A percentile compares a stretch with the other conserved stretches of the same genome.
Conservation (phyloP, 2,113 vertebrate genomes). For the Dunckerocampus dactyliophorus region DNA sequence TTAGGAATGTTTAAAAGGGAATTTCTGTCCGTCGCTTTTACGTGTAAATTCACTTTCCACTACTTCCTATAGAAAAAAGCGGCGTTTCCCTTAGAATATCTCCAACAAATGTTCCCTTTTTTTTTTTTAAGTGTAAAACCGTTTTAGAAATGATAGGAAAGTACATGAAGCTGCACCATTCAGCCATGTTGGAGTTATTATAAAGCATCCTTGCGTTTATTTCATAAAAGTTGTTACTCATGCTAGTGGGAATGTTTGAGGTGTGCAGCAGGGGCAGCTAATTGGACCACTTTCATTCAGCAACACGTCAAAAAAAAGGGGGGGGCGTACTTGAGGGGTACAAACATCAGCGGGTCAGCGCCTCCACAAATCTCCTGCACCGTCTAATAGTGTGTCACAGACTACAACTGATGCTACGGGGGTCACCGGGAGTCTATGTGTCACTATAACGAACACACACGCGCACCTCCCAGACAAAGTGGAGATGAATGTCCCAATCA, state of each 20-base stretch:
- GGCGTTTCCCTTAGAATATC: too few species aligned
- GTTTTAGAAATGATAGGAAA: too few species aligned
- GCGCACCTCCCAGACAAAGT: slow-evolving; percentile 20
- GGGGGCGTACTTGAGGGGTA: slow-evolving; percentile 35
- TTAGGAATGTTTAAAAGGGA: too few species aligned
- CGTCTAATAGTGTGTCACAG: slow-evolving; percentile 66
- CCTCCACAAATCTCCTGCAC: slow-evolving; percentile 71
- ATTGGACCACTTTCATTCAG: slow-evolving; percentile 76
- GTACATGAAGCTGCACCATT: too few species aligned
- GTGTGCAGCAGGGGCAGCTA: slow-evolving; percentile 59
- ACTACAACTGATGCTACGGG: slow-evolving; percentile 62
- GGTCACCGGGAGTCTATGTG: slow-evolving; percentile 65
- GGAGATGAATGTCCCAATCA: slow-evolving; percentile 64
- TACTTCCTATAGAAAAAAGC: too few species aligned
- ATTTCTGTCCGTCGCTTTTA: too few species aligned
- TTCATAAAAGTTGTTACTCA: too few species aligned
- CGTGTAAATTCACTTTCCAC: too few species aligned
- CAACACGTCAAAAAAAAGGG: slow-evolving; percentile 57
- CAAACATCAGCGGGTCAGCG: slow-evolving; percentile 65
- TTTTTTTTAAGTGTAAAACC: too few species aligned
- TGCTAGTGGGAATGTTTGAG: slow-evolving; percentile 1
- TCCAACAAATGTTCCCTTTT: too few species aligned
- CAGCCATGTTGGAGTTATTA: too few species aligned
- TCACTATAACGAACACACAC: slow-evolving; percentile 68
- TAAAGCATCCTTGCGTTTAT: too few species aligned